Evolutionary conservation across 2,113 vertebrate genomes (phyloP).

Genomic region (Corynorhinus townsendii): DNA sequence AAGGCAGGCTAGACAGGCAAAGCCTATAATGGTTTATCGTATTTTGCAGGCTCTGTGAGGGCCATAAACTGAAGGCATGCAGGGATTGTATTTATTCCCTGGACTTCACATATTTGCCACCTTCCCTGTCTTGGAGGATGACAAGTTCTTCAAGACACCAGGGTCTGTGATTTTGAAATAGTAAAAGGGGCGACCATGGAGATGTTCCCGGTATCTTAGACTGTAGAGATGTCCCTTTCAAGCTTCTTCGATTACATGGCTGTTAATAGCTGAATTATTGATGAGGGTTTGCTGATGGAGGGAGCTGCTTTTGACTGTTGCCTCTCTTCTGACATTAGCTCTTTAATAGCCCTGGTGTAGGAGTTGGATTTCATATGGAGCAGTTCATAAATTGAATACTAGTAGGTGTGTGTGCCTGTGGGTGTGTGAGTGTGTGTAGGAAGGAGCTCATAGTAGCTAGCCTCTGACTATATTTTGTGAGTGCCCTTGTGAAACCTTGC

Average conservation of each 20-base stretch:
- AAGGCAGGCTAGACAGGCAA: conserved; percentile 47
- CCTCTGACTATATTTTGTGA: background rate
- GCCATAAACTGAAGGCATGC: conserved; percentile 53
- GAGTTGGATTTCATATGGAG: conserved; percentile 23
- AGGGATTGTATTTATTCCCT: conserved; percentile 64
- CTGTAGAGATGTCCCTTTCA: background rate
- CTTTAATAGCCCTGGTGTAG: conserved; percentile 34
- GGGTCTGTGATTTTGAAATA: background rate
- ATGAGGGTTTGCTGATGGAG: conserved; percentile 57
- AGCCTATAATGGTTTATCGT: conserved; percentile 62
- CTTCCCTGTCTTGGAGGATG: background rate
- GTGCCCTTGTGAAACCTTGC: background rate
- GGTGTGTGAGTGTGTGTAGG: background rate
- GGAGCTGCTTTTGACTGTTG: background rate
- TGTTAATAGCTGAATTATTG: conserved; percentile 76
- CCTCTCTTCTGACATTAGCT: conserved; percentile 56
- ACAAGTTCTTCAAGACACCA: conserved; percentile 1
- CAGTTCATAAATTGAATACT: background rate
- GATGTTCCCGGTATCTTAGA: background rate
- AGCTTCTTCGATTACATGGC: conserved; percentile 62
- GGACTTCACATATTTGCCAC: conserved; percentile 43
- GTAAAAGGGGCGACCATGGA: background rate
- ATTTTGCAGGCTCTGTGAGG: conserved; percentile 51
- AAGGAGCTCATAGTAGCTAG: background rate
- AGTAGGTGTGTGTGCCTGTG: background rate